Percentiles rank a stretch among this genome's conserved stretches.
Conservation (phyloP, 2,113 vertebrate species). For the Lepus timidus region DNA sequence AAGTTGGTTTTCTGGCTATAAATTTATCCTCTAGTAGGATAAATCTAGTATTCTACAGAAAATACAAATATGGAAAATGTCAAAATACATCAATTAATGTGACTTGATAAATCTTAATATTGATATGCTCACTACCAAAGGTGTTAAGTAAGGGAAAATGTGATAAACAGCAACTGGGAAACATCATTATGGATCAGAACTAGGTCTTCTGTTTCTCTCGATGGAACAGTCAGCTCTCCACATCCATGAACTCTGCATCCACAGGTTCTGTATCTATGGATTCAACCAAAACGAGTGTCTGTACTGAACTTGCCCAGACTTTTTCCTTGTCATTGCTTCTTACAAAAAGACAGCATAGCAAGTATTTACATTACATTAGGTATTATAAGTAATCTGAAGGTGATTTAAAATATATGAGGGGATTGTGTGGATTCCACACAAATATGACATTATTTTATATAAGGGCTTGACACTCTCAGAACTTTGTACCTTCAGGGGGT, state of each 20-base stretch:
- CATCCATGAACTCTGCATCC: neutral
- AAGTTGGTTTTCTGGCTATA: neutral
- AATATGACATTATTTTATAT: neutral
- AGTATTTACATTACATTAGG: neutral
- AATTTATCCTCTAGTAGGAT: neutral
- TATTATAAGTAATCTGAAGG: neutral
- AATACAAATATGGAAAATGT: neutral
- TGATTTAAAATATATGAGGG: neutral
- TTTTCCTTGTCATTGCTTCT: neutral
- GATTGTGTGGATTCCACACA: neutral
- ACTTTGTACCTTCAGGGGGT: neutral
- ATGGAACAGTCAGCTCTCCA: neutral
- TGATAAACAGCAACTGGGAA: neutral
- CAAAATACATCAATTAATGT: neutral
- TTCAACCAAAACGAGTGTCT: neutral
- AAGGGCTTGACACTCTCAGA: neutral
- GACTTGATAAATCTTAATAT: neutral
- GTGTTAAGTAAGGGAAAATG: accelerated
- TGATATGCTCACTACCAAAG: neutral
- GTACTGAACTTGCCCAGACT: no score
- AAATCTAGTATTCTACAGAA: neutral
- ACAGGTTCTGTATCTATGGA: no score
- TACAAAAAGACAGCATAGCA: neutral
- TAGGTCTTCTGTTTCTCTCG: neutral
- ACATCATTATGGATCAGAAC: neutral